Evolutionary conservation across 1,140 invertebrate species (phyloP).

Genomic region (Leptopilina clavipes): DNA sequence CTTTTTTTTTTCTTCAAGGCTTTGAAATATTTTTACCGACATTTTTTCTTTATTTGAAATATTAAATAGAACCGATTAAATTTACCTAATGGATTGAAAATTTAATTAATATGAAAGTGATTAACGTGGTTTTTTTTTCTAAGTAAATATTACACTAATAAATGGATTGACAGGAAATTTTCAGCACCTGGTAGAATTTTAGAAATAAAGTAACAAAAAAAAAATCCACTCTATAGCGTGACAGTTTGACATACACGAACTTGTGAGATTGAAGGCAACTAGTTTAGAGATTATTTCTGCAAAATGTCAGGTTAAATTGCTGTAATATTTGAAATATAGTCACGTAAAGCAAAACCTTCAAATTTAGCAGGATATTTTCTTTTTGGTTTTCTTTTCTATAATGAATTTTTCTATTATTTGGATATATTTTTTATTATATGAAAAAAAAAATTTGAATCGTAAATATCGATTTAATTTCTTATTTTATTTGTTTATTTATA

Average conservation of each 20-base stretch:
- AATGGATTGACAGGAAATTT: neutral
- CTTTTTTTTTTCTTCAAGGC: neutral
- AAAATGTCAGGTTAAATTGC: neutral
- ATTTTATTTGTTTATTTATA: neutral
- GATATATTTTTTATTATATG: neutral
- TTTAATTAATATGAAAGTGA: too few relatives aligned
- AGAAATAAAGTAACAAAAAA: neutral
- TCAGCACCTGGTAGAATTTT: constrained; percentile 5
- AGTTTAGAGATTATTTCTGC: neutral
- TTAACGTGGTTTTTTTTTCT: too few relatives aligned
- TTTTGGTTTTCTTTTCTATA: neutral
- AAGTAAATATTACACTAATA: too few relatives aligned
- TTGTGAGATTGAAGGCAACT: constrained; percentile 12
- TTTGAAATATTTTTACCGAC: too few relatives aligned
- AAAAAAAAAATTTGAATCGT: neutral
- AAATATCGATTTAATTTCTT: constrained; percentile 7
- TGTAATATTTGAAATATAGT: constrained; percentile 6
- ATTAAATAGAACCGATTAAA: too few relatives aligned
- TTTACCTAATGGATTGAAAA: too few relatives aligned
- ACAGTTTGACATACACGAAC: constrained; percentile 12
- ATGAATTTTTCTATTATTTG: neutral
- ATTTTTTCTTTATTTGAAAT: too few relatives aligned
- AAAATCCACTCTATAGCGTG: neutral
- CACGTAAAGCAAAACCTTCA: neutral
- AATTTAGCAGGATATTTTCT: neutral